A percentile compares a stretch with the other conserved stretches of the same genome.
phyloP scores from a whole-genome alignment of 2,888 invertebrate species.

The Sesamia inferens region DNA sequence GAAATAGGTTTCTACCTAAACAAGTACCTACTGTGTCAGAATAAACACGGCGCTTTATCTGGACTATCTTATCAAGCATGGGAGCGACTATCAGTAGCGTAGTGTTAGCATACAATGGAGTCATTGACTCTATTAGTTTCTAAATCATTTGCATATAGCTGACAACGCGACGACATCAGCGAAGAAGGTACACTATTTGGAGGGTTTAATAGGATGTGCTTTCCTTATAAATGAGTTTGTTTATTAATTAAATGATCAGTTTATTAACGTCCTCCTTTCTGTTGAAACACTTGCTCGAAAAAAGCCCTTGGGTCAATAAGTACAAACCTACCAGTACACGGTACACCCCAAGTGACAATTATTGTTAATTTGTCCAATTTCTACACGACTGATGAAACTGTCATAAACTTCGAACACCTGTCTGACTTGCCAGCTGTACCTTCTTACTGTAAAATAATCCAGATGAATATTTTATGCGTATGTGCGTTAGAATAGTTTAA shows the following conservation, averaged over 20 bases:
- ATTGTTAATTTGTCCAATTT: background rate
- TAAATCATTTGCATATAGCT: conserved; percentile 69
- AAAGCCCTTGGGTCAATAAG: too few relatives aligned
- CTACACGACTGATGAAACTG: background rate
- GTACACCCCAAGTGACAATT: background rate
- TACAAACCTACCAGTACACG: too few relatives aligned
- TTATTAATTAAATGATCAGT: conserved; percentile 30
- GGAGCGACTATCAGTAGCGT: conserved; percentile 72
- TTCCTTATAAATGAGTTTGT: conserved; percentile 38
- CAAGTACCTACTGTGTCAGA: conserved; percentile 42
- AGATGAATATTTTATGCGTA: conserved; percentile 16
- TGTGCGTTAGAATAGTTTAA: conserved; percentile 25
- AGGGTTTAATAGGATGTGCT: conserved; percentile 41
- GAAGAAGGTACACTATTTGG: conserved; percentile 27
- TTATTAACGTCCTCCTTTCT: conserved; percentile 24
- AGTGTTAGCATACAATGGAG: conserved; percentile 76
- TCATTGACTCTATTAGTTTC: conserved; percentile 73
- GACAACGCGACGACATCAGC: conserved; percentile 47
- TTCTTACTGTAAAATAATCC: background rate
- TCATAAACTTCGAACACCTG: background rate
- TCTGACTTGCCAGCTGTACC: background rate
- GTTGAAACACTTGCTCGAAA: background rate
- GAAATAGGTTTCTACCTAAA: conserved; percentile 36
- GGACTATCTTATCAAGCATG: conserved; percentile 74
- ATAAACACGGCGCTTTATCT: conserved; percentile 60